phyloP scores from a whole-genome alignment of 2,113 vertebrate genomes.

The Rhodinocichla rosea region DNA sequence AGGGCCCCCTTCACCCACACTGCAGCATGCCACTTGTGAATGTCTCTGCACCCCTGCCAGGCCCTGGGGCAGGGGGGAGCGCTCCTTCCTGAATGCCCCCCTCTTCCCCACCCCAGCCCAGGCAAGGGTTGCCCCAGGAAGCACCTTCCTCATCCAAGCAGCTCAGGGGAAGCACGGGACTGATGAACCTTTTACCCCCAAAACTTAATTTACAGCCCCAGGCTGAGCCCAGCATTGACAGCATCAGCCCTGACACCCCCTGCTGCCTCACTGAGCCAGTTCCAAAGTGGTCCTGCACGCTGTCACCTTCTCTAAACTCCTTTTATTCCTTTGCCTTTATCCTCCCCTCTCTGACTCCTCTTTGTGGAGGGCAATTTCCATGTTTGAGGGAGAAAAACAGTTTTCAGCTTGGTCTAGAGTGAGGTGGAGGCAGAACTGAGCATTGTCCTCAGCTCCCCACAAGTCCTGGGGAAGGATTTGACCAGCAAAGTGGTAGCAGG shows the following conservation, averaged over 20 bases:
- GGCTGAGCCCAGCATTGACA: neutral
- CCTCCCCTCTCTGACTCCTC: neutral
- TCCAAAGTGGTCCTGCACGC: rapidly evolving
- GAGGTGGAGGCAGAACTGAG: neutral
- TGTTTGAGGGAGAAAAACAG: neutral
- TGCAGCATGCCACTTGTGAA: rapidly evolving
- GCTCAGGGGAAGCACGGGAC: too few species aligned
- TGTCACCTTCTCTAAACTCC: neutral
- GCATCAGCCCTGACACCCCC: neutral
- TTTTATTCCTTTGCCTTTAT: neutral
- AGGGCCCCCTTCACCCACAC: too few species aligned
- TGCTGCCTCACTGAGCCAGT: rapidly evolving
- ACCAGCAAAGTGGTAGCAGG: neutral
- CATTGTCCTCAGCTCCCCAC: neutral
- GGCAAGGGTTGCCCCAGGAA: neutral
- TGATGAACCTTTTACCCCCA: neutral
- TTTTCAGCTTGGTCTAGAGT: neutral
- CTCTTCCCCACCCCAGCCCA: neutral
- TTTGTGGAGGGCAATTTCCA: neutral
- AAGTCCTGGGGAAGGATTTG: neutral
- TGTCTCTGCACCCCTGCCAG: neutral
- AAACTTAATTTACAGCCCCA: neutral
- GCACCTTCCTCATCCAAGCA: neutral
- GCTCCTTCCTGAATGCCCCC: neutral
- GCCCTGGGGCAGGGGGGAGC: too few species aligned